Conservation (phyloP, 2,888 invertebrate genomes). For the Melinopterus prodromus region DNA sequence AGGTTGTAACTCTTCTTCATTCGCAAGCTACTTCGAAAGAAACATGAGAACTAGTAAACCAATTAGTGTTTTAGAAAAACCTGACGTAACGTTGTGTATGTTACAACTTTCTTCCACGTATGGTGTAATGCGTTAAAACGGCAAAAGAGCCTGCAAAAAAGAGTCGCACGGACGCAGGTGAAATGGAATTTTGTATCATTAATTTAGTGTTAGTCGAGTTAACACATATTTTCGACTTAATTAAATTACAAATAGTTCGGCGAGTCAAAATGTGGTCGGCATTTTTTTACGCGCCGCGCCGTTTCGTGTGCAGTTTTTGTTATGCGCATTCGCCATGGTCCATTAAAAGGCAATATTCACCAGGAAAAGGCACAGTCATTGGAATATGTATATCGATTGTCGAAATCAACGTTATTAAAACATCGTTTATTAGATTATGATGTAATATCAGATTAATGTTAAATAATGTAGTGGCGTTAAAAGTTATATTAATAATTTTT, state of each 20-base stretch:
- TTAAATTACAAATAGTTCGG: neutral
- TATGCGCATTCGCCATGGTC: neutral
- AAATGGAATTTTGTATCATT: conserved; percentile 4
- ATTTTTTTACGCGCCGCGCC: neutral
- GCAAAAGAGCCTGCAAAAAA: neutral
- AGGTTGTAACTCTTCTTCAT: neutral
- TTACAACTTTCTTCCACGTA: neutral
- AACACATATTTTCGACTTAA: neutral
- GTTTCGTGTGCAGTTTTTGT: neutral
- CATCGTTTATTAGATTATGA: neutral
- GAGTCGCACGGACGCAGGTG: neutral
- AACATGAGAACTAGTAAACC: neutral
- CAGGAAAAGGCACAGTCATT: neutral
- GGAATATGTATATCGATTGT: conserved; percentile 4
- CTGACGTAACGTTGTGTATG: neutral
- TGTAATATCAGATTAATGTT: neutral
- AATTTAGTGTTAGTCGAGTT: neutral
- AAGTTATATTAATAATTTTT: neutral
- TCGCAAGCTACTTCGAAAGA: neutral
- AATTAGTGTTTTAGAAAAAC: neutral
- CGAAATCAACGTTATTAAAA: neutral
- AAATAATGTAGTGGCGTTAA: neutral
- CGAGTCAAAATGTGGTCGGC: neutral
- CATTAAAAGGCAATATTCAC: neutral
- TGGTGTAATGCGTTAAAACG: neutral